phyloP scores from a whole-genome alignment of 2,113 vertebrate genomes.

The Rhinoderma darwinii region DNA sequence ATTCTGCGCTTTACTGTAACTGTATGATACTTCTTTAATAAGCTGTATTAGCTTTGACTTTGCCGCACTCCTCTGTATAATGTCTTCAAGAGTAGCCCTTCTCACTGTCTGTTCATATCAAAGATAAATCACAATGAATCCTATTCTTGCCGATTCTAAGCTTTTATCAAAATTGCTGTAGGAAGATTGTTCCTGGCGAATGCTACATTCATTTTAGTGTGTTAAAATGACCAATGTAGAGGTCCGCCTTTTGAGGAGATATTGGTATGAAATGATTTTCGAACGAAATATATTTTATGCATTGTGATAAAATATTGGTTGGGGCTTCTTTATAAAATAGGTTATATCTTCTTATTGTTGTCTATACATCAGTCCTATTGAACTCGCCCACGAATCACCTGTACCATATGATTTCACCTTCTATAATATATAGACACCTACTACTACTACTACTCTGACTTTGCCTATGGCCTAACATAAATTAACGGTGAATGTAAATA shows the following conservation, averaged over 20 bases:
- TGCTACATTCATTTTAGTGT: constrained; percentile 21
- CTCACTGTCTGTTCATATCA: constrained; percentile 4
- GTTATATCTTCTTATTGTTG: neutral
- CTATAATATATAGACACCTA: neutral
- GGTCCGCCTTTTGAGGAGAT: neutral
- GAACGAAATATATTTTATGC: neutral
- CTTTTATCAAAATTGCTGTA: constrained; percentile 34
- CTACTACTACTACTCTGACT: neutral
- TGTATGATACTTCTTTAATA: constrained; percentile 5
- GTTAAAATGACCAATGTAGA: constrained; percentile 9
- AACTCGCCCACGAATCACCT: neutral
- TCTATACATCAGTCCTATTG: neutral
- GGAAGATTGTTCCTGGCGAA: neutral
- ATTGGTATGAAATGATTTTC: neutral
- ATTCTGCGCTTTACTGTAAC: neutral
- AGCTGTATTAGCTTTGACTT: neutral
- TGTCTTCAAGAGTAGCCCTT: neutral
- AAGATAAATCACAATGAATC: constrained; percentile 19
- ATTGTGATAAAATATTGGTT: neutral
- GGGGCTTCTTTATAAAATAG: neutral
- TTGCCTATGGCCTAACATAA: neutral
- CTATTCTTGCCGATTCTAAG: constrained; percentile 6
- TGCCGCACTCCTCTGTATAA: neutral
- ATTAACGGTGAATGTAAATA: neutral
- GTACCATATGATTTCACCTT: neutral